Conservation (phyloP, 1,140 invertebrate genomes). For the Drosophila nigromelanica region DNA sequence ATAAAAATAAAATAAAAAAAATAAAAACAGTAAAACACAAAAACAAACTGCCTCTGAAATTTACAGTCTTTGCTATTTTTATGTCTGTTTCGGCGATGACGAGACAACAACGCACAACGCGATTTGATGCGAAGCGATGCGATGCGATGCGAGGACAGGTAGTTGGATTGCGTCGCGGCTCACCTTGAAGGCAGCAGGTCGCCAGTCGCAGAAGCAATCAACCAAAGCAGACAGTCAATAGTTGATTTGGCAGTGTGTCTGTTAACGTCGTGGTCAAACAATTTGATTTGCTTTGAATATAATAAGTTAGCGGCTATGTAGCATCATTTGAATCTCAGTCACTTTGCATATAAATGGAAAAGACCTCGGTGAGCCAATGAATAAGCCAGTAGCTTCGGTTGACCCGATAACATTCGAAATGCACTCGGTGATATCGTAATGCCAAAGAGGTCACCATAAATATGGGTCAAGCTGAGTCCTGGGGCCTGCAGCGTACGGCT, state of each 20-base stretch:
- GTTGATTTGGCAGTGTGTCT: conserved; percentile 38
- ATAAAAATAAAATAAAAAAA: conserved; percentile 2
- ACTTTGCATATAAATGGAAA: conserved; percentile 47
- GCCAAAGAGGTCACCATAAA: conserved; percentile 47
- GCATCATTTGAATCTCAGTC: conserved; percentile 31
- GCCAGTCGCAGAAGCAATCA: conserved; percentile 38
- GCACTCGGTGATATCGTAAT: background rate
- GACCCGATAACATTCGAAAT: background rate
- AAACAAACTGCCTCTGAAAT: conserved; percentile 41
- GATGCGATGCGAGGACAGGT: conserved; percentile 46
- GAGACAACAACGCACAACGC: conserved; percentile 13
- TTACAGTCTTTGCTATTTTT: conserved; percentile 63
- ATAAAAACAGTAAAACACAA: background rate
- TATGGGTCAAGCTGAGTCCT: conserved; percentile 56
- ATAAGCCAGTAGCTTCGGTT: background rate
- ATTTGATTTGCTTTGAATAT: conserved; percentile 10
- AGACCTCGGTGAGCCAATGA: conserved; percentile 35
- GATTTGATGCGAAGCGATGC: conserved; percentile 5
- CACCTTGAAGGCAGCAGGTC: conserved; percentile 71
- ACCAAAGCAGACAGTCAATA: conserved; percentile 64
- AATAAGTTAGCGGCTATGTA: conserved; percentile 4
- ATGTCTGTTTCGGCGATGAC: conserved; percentile 31
- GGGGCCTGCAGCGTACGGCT: background rate
- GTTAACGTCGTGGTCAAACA: conserved; percentile 26
- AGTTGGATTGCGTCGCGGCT: conserved; percentile 53